A percentile compares a stretch with the other conserved stretches of the same genome.
Evolutionary conservation across 2,113 vertebrate species (phyloP).

Genomic region (Propithecus coquereli): DNA sequence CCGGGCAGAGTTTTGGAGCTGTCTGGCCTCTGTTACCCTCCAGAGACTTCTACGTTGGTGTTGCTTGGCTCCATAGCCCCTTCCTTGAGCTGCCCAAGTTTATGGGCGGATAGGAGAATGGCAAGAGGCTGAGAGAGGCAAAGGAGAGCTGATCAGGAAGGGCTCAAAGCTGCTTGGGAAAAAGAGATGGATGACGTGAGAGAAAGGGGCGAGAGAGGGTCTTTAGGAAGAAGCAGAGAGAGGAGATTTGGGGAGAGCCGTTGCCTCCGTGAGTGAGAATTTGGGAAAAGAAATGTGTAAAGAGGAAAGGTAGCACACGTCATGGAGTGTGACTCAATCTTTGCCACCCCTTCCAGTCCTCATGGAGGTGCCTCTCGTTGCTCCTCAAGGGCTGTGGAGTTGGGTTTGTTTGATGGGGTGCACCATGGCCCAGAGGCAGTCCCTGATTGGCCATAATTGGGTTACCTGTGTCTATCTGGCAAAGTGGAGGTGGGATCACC

Average conservation of each 20-base stretch:
- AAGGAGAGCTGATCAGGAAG: neutral
- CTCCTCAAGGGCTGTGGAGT: neutral
- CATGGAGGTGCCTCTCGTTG: neutral
- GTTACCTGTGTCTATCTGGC: neutral
- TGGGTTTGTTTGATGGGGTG: neutral
- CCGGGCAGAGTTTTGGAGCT: neutral
- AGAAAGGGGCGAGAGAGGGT: neutral
- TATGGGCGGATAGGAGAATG: neutral
- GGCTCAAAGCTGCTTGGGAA: neutral
- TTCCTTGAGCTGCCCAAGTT: neutral
- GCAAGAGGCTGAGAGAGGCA: neutral
- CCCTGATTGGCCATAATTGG: neutral
- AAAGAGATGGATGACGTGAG: fast-evolving
- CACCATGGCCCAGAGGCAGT: neutral
- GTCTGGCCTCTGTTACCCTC: neutral
- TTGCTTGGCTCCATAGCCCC: neutral
- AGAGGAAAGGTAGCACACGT: neutral
- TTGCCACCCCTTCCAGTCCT: neutral
- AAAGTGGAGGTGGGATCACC: neutral
- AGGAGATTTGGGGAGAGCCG: neutral
- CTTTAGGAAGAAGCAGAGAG: neutral
- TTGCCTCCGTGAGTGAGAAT: neutral
- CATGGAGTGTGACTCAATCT: neutral
- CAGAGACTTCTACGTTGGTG: neutral
- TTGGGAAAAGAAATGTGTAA: neutral